A percentile compares a stretch with the other conserved stretches of the same genome.
These are phyloP conservation scores for Rousettus madagascariensis DNA, from an alignment of 2,797 vertebrate genomes.

Conservation along the genomic window DNA sequence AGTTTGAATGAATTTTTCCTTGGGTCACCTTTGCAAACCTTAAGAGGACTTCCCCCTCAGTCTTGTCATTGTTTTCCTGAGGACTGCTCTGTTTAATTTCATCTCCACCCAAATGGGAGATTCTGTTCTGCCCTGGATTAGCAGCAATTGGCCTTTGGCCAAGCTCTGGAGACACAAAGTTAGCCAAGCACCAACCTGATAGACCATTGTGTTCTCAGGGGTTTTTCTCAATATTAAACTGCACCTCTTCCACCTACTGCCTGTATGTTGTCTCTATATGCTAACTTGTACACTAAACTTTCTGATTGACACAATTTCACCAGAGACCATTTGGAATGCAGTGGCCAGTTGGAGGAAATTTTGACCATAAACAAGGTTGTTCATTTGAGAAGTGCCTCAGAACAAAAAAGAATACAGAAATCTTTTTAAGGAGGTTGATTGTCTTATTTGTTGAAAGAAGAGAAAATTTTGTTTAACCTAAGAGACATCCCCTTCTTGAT, in stretches of 20 bases:
- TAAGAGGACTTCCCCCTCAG: background rate
- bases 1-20: background rate
- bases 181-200: background rate
- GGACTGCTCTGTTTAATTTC: conserved; percentile 19
- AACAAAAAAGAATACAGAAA: conserved; percentile 1
- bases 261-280: background rate
- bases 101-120: background rate
- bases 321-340: background rate
- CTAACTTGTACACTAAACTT: background rate
- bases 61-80: conserved; percentile 9
- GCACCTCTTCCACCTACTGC: background rate
- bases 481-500: background rate
- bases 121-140: conserved; percentile 30
- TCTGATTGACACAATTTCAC: background rate
- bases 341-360: background rate
- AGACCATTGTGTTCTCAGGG: background rate
- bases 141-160: conserved; percentile 1
- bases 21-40: conserved; percentile 6
- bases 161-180: background rate
- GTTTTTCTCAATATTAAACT: background rate
- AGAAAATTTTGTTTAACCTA: conserved; percentile 4
- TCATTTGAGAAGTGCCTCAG: background rate
- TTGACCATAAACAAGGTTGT: background rate
- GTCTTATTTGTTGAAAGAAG: conserved; percentile 24
- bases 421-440: background rate